Base-by-base conservation (phyloP, 2,113 vertebrate genomes). In the Aix galericulata region DNA sequence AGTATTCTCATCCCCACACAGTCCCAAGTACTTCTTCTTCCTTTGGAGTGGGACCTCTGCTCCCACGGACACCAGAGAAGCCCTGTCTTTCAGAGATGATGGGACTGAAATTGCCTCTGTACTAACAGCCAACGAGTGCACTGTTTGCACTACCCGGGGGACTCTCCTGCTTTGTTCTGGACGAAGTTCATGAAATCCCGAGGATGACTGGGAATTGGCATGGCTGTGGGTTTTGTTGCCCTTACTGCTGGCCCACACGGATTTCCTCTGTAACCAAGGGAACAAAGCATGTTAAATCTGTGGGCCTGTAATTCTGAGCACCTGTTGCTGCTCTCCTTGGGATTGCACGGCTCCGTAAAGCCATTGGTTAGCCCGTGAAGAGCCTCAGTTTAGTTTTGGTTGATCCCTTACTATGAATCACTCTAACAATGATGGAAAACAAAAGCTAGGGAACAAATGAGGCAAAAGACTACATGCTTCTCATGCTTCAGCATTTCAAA, bases 401-500 rank as follows among this genome's bases (percentile, higher is more conserved):
- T 68, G 69, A 76, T 52, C 58, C 68, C 48, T 89, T 73, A 20
- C 58, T 53, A 13, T 23, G 48, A 71, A 77, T 71, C 40, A n/a
- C 36, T 38, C 10, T 83, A 71, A 71, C 0, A 0, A 71, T 56
- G 53, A 25, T 7, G 21, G n/a, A 48, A 73, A 72, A 56, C 29
- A 62, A 75, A 92, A 88, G 48, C n/a, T 68, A 11, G 1, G 2
- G 38, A 82, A 52, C 44, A 32, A 72, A 80, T 25, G 52, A 26
- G 26, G 58, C 40, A 42, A 76, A 82, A 42, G 64, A 73, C 40
- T 13, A 25, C 0, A 0, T 0, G 1, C 6, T 60, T 73, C 58
- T 56, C 38, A 40, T 40, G 40, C 40, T 40, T 40, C 40, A 84
- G 48, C 53, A 53, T 16, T 66, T 58, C 11, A 25, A 59, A 62